These are phyloP conservation scores for Acanthoscelides obtectus DNA, from an alignment of 2,888 invertebrate genomes.

Conservation along the genomic window DNA sequence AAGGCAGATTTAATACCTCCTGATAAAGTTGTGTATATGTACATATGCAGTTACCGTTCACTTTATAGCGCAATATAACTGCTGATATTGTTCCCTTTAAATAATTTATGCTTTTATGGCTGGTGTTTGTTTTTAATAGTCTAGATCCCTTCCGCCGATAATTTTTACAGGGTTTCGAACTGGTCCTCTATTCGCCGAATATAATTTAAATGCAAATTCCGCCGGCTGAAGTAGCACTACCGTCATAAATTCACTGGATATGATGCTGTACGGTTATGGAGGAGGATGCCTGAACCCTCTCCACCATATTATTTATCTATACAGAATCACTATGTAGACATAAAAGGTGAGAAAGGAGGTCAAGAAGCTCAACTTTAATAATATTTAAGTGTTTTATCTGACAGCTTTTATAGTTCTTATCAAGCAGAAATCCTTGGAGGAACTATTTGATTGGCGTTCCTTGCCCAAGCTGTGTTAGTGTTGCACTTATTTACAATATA, in stretches of 20 bases:
- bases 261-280: neutral
- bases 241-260: neutral
- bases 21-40: neutral
- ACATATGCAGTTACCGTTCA: neutral
- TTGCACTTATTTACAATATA: no score
- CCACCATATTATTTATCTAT: neutral
- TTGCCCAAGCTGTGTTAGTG: no score
- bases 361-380: no score
- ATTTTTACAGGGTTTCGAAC: neutral
- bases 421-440: no score
- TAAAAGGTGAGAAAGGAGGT: no score
- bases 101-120: neutral
- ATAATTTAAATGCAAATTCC: neutral
- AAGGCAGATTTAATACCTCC: neutral
- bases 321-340: no score
- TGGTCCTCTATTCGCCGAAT: neutral
- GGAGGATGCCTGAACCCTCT: neutral
- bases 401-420: no score
- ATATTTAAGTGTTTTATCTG: no score
- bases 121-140: neutral
- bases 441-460: no score
- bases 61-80: neutral
- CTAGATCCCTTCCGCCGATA: neutral
- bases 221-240: neutral
- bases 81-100: neutral